These are phyloP conservation scores for Sinohyriopsis cumingii DNA, from an alignment of 2,888 invertebrate species.

Conservation along the genomic window DNA sequence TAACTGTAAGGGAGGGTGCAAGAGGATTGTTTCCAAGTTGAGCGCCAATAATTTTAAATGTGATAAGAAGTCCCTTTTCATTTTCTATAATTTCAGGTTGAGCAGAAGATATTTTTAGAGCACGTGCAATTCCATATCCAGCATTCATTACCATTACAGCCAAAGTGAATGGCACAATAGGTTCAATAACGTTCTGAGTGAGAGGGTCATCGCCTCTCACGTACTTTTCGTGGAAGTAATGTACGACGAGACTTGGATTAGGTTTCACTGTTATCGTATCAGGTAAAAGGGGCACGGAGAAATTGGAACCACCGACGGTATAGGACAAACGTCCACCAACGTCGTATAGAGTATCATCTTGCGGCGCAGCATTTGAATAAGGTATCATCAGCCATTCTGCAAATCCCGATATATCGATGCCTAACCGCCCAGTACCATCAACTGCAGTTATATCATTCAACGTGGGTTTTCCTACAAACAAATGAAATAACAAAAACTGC, in stretches of 20 bases:
- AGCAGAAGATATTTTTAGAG: constrained; percentile 47
- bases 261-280: constrained; percentile 55
- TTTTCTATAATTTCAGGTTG: constrained; percentile 58
- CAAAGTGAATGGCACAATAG: constrained; percentile 48
- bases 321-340: constrained; percentile 53
- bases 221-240: constrained; percentile 56
- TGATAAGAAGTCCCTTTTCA: constrained; percentile 48
- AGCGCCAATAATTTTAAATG: constrained; percentile 48
- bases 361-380: constrained; percentile 46
- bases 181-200: constrained; percentile 36
- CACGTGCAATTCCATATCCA: constrained; percentile 45
- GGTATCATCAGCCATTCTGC: constrained; percentile 53
- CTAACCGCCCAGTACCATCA: constrained; percentile 39
- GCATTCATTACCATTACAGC: constrained; percentile 44
- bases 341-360: constrained; percentile 40
- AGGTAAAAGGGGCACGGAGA: constrained; percentile 49
- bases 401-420: constrained; percentile 27
- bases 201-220: constrained; percentile 51
- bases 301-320: constrained; percentile 34
- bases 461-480: constrained; percentile 32
- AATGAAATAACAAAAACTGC: not conserved
- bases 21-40: constrained; percentile 29
- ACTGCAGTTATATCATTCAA: constrained; percentile 41
- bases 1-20: constrained; percentile 43
- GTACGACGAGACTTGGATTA: constrained; percentile 45